Evolutionary conservation across 2,113 vertebrate species (phyloP).

Genomic region (Gymnorhina tibicen): DNA sequence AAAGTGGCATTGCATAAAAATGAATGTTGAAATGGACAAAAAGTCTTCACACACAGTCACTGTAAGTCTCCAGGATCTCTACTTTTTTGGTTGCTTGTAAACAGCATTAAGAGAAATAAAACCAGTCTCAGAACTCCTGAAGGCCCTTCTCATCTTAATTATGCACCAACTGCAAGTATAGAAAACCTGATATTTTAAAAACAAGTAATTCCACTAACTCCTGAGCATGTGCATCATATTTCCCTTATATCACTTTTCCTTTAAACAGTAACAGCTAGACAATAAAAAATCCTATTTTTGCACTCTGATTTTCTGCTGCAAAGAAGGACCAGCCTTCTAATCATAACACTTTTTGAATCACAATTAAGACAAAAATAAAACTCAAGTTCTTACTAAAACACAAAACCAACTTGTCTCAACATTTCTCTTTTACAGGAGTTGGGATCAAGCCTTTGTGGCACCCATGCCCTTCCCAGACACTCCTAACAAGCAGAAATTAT

Average conservation of each 20-base stretch:
- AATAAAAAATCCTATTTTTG: neutral
- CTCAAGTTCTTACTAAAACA: neutral
- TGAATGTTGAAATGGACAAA: slow-evolving; percentile 10
- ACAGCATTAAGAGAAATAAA: slow-evolving; percentile 11
- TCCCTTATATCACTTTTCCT: neutral
- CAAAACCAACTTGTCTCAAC: neutral
- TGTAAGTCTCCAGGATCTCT: neutral
- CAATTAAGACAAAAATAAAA: neutral
- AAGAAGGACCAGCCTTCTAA: neutral
- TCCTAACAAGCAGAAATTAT: neutral
- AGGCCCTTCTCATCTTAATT: neutral
- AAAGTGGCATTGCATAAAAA: slow-evolving; percentile 43
- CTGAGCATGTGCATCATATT: neutral
- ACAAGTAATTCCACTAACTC: neutral
- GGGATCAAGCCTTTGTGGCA: neutral
- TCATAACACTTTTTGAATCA: neutral
- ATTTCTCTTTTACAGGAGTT: neutral
- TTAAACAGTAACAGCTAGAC: neutral
- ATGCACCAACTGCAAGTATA: neutral
- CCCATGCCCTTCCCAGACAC: neutral
- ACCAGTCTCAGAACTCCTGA: neutral
- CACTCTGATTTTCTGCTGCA: neutral
- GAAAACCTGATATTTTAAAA: neutral
- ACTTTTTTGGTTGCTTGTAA: neutral
- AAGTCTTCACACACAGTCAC: neutral